Base-by-base conservation (phyloP, 2,888 invertebrate species). In the Cybosia mesomella region DNA sequence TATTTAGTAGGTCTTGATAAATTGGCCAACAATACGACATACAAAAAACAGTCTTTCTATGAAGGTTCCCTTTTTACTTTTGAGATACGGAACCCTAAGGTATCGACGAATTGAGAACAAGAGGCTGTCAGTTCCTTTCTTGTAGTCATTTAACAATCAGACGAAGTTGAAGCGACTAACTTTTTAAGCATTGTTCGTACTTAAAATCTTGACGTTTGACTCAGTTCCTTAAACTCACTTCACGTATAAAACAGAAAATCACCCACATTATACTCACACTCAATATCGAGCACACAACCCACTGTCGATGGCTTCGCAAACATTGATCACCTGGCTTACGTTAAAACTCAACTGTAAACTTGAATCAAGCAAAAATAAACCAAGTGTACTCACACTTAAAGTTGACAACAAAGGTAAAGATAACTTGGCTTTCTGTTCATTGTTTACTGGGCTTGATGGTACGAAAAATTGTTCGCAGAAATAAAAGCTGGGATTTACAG, bases 281-380 rank as follows among this genome's bases (percentile, higher is more conserved):
- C 60, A 28, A 73, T 74, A 72, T 77, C 43, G 58, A 70, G 55
- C 64, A 61, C 58, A 77, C 70, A 68, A 64, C 68, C 72, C 39
- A 39, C 57, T 43, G 66, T 70, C 81, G 54, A 79, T 68, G 57
- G 72, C 64, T 80, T 57, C 49, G 61, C 75, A 72, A 74, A 79
- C 79, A 78, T 64, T 80, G 81, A 80, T 80, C 78, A 79, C 58
- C 81, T 80, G 78, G 71, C 61, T 70, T 72, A 70, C 67, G n/a
- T 34, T 58, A 58, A 66, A 71, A 68, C 18, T 11, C 58, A 11
- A 68, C 22, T 0, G 32, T 39, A 4, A 53, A 18, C 18, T 60
- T 10, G 11, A 61, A 24, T 22, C 53, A 63, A 57, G 2, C 28
- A 0, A 69, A 66, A 64, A 34, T 36, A 0, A 0, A 66, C 72